Conservation (phyloP, 2,888 invertebrate genomes). For the Lagria hirta region DNA sequence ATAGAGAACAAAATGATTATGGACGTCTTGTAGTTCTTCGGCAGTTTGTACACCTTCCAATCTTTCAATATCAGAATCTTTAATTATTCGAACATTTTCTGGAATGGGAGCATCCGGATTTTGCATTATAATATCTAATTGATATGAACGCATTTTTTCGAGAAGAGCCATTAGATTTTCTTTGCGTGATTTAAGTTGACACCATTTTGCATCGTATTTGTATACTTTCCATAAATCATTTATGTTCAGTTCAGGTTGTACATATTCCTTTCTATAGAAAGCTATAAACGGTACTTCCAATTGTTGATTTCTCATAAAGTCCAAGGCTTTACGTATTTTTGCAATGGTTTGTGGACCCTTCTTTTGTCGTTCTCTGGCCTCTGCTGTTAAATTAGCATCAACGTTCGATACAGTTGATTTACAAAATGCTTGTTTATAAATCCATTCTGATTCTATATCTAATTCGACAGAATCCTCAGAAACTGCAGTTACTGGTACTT, state of each 20-base stretch:
- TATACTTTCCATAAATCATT: slow-evolving; percentile 99
- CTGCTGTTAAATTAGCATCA: slow-evolving; percentile 60
- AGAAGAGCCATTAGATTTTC: slow-evolving; percentile 78
- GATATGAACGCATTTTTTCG: slow-evolving; percentile 90
- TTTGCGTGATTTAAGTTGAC: slow-evolving; percentile 83
- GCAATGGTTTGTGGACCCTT: slow-evolving; percentile 73
- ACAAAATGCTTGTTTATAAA: slow-evolving; percentile 88
- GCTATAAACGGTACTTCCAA: slow-evolving; percentile 98
- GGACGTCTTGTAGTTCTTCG: slow-evolving; percentile 91
- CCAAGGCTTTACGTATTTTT: slow-evolving; percentile 93
- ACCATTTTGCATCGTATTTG: slow-evolving; percentile 93
- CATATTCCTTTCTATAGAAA: slow-evolving; percentile 97
- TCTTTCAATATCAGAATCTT: slow-evolving; percentile 82
- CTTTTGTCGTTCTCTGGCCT: slow-evolving; percentile 59
- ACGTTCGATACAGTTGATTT: slow-evolving; percentile 81
- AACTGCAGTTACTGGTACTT: slow-evolving; percentile 81
- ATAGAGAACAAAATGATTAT: slow-evolving; percentile 89
- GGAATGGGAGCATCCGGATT: slow-evolving; percentile 83
- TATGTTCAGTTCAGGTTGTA: slow-evolving; percentile 89
- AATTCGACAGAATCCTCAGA: slow-evolving; percentile 84
- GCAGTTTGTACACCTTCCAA: slow-evolving; percentile 76
- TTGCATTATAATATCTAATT: slow-evolving; percentile 78
- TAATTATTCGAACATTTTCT: slow-evolving; percentile 78
- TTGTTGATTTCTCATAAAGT: slow-evolving; percentile 94
- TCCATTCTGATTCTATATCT: slow-evolving; percentile 96